Conservation (phyloP, 2,888 invertebrate genomes). For the Leucophenga maculata region DNA sequence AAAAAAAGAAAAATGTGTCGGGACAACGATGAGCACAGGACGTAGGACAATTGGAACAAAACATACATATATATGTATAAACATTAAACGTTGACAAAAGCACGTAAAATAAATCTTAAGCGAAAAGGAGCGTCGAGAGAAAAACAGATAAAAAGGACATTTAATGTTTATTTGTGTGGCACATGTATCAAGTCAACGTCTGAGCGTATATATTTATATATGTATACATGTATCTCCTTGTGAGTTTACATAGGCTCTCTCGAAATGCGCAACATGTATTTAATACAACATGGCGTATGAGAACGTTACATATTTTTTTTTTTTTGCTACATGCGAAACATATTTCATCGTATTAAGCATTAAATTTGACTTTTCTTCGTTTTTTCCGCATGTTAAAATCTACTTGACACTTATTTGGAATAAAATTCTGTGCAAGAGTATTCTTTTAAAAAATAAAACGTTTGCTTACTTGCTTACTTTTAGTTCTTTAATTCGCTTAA, state of each 20-base stretch:
- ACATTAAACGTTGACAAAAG: too few relatives aligned
- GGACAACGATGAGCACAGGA: too few relatives aligned
- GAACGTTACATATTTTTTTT: neutral
- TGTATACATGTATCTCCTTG: neutral
- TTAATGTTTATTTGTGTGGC: neutral
- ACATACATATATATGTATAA: too few relatives aligned
- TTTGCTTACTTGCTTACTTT: too few relatives aligned
- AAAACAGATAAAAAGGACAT: constrained; percentile 2
- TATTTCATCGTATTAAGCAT: constrained; percentile 10
- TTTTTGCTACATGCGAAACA: neutral
- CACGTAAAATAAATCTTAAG: too few relatives aligned
- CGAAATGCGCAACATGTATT: constrained; percentile 11
- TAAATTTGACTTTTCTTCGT: constrained; percentile 2
- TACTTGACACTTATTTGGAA: constrained; percentile 2
- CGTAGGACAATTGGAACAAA: too few relatives aligned
- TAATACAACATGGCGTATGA: neutral
- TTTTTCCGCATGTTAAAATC: neutral
- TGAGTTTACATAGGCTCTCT: too few relatives aligned
- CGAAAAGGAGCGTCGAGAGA: neutral
- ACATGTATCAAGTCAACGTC: constrained; percentile 6
- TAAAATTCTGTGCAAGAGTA: neutral
- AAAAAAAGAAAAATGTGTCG: too few relatives aligned
- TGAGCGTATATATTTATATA: neutral
- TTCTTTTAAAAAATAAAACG: too few relatives aligned
- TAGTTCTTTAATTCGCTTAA: neutral